Evolutionary conservation across 2,888 invertebrate species (phyloP).

Genomic region (Fragum fragum): DNA sequence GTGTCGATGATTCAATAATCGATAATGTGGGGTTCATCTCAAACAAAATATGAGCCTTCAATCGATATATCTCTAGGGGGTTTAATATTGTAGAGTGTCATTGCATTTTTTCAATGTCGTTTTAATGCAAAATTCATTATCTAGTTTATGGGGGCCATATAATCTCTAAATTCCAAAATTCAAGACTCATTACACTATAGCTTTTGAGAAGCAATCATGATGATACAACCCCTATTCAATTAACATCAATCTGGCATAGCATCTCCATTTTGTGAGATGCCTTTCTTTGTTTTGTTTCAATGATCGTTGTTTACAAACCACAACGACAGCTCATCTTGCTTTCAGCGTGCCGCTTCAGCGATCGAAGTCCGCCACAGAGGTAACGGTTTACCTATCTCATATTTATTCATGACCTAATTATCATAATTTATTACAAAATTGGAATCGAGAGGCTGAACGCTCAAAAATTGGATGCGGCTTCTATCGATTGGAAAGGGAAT

Average conservation of each 20-base stretch:
- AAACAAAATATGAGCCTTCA: conserved; percentile 41
- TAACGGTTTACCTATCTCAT: conserved; percentile 50
- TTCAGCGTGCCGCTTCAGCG: not conserved
- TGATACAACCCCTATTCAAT: conserved; percentile 10
- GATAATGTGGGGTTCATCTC: conserved; percentile 31
- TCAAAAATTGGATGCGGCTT: conserved; percentile 31
- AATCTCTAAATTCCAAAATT: too few relatives aligned
- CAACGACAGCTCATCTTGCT: not conserved
- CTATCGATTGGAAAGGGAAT: conserved; percentile 22
- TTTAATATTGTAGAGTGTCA: too few relatives aligned
- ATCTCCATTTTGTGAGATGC: conserved; percentile 29
- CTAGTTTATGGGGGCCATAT: too few relatives aligned
- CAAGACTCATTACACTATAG: too few relatives aligned
- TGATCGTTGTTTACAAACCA: not conserved
- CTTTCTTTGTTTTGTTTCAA: conserved; percentile 17
- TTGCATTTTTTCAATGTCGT: too few relatives aligned
- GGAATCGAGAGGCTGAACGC: conserved; percentile 20
- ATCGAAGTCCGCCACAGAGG: not conserved
- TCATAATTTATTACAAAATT: conserved; percentile 63
- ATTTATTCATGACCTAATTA: conserved; percentile 65
- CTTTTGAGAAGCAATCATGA: not conserved
- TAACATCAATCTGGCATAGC: conserved; percentile 18
- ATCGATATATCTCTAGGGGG: conserved; percentile 6
- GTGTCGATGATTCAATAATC: not conserved
- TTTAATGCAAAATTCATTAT: too few relatives aligned